A percentile compares a stretch with the other conserved stretches of the same genome.
Evolutionary conservation across 2,113 vertebrate species (phyloP).

Genomic region (Acrocephalus kingi): DNA sequence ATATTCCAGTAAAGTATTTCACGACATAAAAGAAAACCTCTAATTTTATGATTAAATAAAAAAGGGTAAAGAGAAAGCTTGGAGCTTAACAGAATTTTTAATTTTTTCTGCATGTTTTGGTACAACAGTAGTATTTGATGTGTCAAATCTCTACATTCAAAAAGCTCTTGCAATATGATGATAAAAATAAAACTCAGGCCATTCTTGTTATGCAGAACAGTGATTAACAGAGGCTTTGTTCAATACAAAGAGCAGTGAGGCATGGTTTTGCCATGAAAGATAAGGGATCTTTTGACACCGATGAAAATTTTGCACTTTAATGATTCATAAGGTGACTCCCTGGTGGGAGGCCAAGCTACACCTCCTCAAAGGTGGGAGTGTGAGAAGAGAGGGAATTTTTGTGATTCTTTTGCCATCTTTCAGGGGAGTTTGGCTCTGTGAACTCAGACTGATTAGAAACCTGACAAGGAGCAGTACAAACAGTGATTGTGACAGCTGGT

Average conservation of each 20-base stretch:
- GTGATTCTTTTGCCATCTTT: background rate
- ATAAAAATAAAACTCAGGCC: background rate
- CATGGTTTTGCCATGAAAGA: background rate
- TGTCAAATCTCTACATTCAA: background rate
- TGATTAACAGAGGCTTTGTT: background rate
- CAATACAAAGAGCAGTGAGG: background rate
- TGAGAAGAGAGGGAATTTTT: background rate
- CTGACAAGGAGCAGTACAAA: background rate
- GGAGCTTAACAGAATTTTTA: background rate
- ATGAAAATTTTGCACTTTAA: background rate
- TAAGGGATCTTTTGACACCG: background rate
- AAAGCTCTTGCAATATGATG: background rate
- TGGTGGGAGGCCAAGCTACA: background rate
- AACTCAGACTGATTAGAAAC: background rate
- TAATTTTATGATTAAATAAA: background rate
- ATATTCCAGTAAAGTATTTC: background rate
- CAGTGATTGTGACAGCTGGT: rapidly evolving
- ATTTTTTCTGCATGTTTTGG: background rate
- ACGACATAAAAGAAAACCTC: background rate
- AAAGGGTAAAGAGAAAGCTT: background rate
- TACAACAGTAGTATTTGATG: background rate
- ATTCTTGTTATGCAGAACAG: background rate
- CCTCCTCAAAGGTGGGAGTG: background rate
- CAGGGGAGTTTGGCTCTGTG: background rate
- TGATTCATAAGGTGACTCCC: background rate